Evolutionary conservation across 2,888 invertebrate genomes (phyloP).

Genomic region (Eupithecia abbreviata): DNA sequence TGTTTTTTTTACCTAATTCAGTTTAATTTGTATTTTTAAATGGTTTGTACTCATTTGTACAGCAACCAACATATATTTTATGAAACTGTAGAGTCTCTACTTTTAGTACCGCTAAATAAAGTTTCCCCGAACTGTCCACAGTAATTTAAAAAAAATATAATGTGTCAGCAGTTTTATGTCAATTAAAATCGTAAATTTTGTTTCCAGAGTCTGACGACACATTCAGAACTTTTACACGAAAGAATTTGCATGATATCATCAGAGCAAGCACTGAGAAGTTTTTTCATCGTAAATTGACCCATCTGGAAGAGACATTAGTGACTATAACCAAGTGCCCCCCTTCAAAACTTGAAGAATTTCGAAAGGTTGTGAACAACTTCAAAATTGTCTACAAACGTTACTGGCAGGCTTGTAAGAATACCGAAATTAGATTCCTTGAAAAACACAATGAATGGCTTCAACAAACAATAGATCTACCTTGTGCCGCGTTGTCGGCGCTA

Average conservation of each 20-base stretch:
- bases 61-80: constrained; percentile 2
- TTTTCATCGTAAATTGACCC: constrained; percentile 8
- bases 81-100: constrained; percentile 1
- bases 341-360: background rate
- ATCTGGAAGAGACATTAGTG: constrained; percentile 4
- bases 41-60: constrained; percentile 7
- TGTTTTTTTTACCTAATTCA: constrained; percentile 1
- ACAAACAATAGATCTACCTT: too few relatives aligned
- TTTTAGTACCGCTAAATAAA: background rate
- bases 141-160: background rate
- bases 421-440: too few relatives aligned
- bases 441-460: too few relatives aligned
- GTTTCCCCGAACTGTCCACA: background rate
- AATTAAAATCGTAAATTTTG: constrained; percentile 6
- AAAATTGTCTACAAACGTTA: background rate
- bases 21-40: constrained; percentile 5
- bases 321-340: background rate
- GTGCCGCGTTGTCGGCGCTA: too few relatives aligned
- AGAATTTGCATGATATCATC: constrained; percentile 5
- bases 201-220: background rate
- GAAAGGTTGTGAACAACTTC: constrained; percentile 1
- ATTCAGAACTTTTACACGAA: background rate
- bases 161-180: background rate
- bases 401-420: too few relatives aligned
- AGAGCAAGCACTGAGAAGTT: constrained; percentile 3